phyloP scores from a whole-genome alignment of 2,888 invertebrate species.

The Drosophila picticornis region DNA sequence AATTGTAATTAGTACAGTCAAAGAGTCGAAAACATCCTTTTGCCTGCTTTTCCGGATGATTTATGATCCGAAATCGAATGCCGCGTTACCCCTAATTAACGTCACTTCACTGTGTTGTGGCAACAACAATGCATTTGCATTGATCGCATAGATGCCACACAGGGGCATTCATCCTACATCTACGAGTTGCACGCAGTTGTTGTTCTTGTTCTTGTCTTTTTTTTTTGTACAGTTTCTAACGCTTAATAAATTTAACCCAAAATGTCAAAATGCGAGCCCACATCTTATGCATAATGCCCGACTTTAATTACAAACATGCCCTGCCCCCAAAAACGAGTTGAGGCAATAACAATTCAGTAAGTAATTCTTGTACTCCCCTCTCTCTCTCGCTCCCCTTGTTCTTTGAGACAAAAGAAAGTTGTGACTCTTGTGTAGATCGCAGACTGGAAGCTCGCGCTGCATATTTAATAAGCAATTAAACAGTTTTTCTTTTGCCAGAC shows the following conservation, averaged over 20 bases:
- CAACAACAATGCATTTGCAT: neutral
- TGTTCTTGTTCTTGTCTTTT: constrained; percentile 9
- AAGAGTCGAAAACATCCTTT: constrained; percentile 20
- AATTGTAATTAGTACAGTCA: constrained; percentile 23
- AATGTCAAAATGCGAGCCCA: constrained; percentile 43
- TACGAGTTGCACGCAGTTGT: constrained; percentile 5
- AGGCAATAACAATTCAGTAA: constrained; percentile 13
- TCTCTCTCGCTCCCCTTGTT: neutral
- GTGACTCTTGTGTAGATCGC: neutral
- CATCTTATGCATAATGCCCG: constrained; percentile 20
- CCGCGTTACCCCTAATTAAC: constrained; percentile 42
- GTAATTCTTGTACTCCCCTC: neutral
- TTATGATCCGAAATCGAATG: constrained; percentile 32
- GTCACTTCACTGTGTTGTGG: constrained; percentile 21
- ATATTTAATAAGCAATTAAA: constrained; percentile 69
- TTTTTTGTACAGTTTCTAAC: constrained; percentile 9
- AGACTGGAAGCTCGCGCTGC: constrained; percentile 20
- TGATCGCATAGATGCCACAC: constrained; percentile 14
- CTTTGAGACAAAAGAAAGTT: constrained; percentile 23
- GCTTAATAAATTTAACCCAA: constrained; percentile 67
- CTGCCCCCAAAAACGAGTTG: constrained; percentile 21
- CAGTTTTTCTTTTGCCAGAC: constrained; percentile 24
- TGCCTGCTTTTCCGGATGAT: constrained; percentile 23
- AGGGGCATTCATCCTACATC: neutral
- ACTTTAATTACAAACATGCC: constrained; percentile 53